Evolutionary conservation across 2,113 vertebrate species (phyloP).

Genomic region (Philantomba maxwellii): DNA sequence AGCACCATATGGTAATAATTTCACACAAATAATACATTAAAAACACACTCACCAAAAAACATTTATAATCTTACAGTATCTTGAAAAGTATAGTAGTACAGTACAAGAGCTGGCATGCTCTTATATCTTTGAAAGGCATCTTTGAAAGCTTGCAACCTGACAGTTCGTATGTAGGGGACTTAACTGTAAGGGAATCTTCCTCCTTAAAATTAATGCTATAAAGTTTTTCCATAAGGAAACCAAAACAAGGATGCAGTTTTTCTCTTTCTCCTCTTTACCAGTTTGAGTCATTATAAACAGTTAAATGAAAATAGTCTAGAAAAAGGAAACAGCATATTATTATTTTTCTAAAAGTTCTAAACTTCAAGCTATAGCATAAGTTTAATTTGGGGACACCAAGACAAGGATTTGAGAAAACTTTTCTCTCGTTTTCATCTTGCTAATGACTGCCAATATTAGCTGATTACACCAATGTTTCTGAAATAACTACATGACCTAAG

Average conservation of each 20-base stretch:
- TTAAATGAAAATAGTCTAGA: not conserved
- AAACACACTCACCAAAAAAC: not conserved
- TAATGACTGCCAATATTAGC: not conserved
- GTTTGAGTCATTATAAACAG: not conserved
- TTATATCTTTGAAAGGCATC: no score
- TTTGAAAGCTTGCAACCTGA: not conserved
- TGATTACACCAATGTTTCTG: not conserved
- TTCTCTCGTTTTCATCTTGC: not conserved
- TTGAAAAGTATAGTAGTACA: not conserved
- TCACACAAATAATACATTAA: not conserved
- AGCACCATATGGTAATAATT: not conserved
- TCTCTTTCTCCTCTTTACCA: not conserved
- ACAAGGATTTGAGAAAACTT: not conserved
- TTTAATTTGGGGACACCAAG: not conserved
- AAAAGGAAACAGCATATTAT: not conserved
- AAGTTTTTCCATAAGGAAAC: not conserved
- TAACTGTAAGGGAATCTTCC: not conserved
- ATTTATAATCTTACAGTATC: not conserved
- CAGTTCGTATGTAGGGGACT: not conserved
- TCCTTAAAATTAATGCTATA: not conserved
- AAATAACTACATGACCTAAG: not conserved
- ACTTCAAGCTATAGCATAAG: not conserved
- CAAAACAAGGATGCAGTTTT: not conserved
- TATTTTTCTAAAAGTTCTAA: not conserved
- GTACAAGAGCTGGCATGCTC: not conserved